These are phyloP conservation scores for Gasteruption jaculator DNA, from an alignment of 2,888 invertebrate species.

Conservation along the genomic window DNA sequence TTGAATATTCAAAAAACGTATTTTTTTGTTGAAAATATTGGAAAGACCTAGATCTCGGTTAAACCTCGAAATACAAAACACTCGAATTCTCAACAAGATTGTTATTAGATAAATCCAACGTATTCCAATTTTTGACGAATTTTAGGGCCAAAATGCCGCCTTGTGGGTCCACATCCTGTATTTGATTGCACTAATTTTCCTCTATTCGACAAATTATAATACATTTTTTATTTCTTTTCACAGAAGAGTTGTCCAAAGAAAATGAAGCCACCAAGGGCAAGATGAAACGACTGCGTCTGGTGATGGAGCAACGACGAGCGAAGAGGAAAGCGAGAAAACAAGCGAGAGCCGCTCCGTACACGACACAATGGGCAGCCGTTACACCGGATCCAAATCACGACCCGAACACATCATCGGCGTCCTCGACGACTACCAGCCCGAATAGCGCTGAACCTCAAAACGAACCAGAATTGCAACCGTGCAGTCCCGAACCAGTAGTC, in stretches of 20 bases:
- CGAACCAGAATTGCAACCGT: slow-evolving; percentile 45
- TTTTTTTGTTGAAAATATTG: too few relatives aligned
- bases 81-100: too few relatives aligned
- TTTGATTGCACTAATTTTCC: slow-evolving; percentile 1
- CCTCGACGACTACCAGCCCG: slow-evolving; percentile 26
- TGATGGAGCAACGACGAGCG: slow-evolving; percentile 84
- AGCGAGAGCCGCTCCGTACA: slow-evolving; percentile 68
- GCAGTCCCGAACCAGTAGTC: slow-evolving; percentile 48
- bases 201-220: background rate
- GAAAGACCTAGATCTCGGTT: too few relatives aligned
- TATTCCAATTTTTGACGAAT: background rate
- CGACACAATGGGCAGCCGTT: slow-evolving; percentile 52
- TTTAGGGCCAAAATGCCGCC: background rate
- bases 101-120: too few relatives aligned
- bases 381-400: slow-evolving; percentile 46
- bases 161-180: too few relatives aligned
- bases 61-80: too few relatives aligned
- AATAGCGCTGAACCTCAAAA: slow-evolving; percentile 40
- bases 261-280: slow-evolving; percentile 80
- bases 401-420: slow-evolving; percentile 47
- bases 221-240: slow-evolving; percentile 6
- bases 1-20: too few relatives aligned
- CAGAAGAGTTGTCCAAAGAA: slow-evolving; percentile 60
- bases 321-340: slow-evolving; percentile 67
- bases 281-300: slow-evolving; percentile 79